phyloP scores from a whole-genome alignment of 2,888 invertebrate genomes.

The Smittia aterrima region DNA sequence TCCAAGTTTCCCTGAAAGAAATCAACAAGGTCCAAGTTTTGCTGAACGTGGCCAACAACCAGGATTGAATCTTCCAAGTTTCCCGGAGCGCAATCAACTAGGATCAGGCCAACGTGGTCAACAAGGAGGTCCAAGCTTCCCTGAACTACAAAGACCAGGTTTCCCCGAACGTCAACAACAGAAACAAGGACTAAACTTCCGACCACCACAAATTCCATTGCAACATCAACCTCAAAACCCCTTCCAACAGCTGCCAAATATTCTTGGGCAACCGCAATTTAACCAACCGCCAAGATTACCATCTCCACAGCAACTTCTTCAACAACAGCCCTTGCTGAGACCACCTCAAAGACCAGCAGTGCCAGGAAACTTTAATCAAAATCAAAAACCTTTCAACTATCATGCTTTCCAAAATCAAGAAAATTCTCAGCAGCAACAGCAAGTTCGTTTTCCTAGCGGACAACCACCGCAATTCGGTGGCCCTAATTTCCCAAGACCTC shows the following conservation, averaged over 20 bases:
- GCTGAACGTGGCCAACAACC: too few relatives aligned
- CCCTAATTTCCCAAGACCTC: conserved; percentile 42
- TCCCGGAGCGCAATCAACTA: too few relatives aligned
- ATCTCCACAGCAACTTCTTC: conserved; percentile 42
- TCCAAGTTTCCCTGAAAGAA: too few relatives aligned
- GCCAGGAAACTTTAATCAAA: conserved; percentile 39
- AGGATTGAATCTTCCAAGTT: too few relatives aligned
- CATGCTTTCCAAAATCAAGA: conserved; percentile 41
- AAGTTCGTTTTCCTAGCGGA: conserved; percentile 37
- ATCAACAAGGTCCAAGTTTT: too few relatives aligned
- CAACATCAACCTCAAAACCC: conserved; percentile 21
- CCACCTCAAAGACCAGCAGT: conserved; percentile 40
- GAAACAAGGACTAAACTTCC: conserved; percentile 44
- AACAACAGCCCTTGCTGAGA: conserved; percentile 33
- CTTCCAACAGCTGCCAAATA: neutral
- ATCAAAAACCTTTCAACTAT: conserved; percentile 42
- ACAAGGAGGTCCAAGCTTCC: too few relatives aligned
- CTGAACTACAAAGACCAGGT: conserved; percentile 39
- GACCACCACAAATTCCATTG: conserved; percentile 8
- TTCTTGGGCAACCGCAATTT: conserved; percentile 26
- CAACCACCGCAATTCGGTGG: neutral
- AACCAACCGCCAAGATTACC: conserved; percentile 40
- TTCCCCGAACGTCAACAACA: conserved; percentile 43
- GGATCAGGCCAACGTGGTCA: too few relatives aligned
- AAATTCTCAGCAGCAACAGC: conserved; percentile 42